Conservation (phyloP, 1,140 invertebrate species). For the Bombus waltoni region DNA sequence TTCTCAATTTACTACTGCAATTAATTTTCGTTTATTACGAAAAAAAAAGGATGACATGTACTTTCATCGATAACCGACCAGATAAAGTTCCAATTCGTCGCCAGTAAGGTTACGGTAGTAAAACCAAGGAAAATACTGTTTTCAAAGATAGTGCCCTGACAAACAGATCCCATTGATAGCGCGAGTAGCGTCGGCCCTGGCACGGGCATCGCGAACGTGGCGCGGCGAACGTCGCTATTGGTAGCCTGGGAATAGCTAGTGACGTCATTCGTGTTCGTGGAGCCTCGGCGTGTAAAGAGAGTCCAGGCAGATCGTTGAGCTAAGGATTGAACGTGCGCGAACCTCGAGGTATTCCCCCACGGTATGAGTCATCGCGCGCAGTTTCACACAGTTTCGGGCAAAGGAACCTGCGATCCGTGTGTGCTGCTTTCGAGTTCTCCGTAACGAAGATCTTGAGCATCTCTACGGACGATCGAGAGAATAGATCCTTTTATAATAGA, state of each 20-base stretch:
- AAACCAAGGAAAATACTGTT: too few relatives aligned
- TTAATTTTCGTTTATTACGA: too few relatives aligned
- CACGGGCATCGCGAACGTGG: constrained; percentile 8
- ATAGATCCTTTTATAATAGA: constrained; percentile 12
- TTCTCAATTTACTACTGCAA: too few relatives aligned
- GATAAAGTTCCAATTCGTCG: not conserved
- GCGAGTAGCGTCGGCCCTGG: constrained; percentile 36
- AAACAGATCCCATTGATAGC: not conserved
- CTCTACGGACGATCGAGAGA: not conserved
- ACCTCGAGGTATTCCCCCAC: constrained; percentile 78
- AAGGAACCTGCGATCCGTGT: constrained; percentile 54
- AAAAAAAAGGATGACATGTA: too few relatives aligned
- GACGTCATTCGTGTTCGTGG: constrained; percentile 61
- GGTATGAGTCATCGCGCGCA: constrained; percentile 78
- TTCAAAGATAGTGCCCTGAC: not conserved
- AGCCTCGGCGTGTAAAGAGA: constrained; percentile 33
- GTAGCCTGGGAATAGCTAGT: constrained; percentile 62
- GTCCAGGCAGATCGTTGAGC: constrained; percentile 49
- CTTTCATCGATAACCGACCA: not conserved
- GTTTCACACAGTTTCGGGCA: constrained; percentile 72
- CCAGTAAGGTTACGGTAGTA: too few relatives aligned
- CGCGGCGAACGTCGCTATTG: constrained; percentile 40
- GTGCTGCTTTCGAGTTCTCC: constrained; percentile 46
- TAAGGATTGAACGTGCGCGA: constrained; percentile 61
- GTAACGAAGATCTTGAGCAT: constrained; percentile 10